Evolutionary conservation across 2,797 vertebrate genomes (phyloP).

Genomic region (Trichosurus vulpecula): DNA sequence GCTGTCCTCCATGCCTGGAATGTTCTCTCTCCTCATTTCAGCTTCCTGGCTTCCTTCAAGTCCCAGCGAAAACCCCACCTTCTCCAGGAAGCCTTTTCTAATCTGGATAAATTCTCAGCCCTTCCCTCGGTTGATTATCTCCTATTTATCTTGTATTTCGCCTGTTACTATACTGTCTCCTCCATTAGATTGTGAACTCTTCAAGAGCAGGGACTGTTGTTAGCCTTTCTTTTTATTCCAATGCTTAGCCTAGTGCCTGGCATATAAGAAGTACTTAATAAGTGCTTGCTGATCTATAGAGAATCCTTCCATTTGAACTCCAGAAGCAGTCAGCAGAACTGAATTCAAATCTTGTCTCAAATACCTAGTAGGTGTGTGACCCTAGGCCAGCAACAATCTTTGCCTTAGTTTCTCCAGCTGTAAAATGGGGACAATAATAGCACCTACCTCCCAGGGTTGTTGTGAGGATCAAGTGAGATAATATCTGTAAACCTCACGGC

Average conservation of each 20-base stretch:
- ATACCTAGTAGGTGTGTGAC: not conserved
- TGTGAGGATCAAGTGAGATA: not conserved
- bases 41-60: not conserved
- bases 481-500: not conserved
- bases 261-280: not conserved
- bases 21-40: not conserved
- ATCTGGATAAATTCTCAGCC: not conserved
- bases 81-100: not conserved
- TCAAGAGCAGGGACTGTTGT: not conserved
- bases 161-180: not conserved
- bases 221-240: not conserved
- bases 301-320: not conserved
- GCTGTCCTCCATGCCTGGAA: not conserved
- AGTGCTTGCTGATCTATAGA: not conserved
- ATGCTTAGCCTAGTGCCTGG: not conserved
- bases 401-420: not conserved
- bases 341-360: not conserved
- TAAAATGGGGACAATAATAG: not conserved
- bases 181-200: not conserved
- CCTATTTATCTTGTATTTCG: not conserved
- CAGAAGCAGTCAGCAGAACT: not conserved
- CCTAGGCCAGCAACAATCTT: not conserved
- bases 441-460: not conserved
- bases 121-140: not conserved
- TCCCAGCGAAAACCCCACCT: not conserved